phyloP scores from a whole-genome alignment of 2,113 vertebrate genomes.

The Garra rufa region DNA sequence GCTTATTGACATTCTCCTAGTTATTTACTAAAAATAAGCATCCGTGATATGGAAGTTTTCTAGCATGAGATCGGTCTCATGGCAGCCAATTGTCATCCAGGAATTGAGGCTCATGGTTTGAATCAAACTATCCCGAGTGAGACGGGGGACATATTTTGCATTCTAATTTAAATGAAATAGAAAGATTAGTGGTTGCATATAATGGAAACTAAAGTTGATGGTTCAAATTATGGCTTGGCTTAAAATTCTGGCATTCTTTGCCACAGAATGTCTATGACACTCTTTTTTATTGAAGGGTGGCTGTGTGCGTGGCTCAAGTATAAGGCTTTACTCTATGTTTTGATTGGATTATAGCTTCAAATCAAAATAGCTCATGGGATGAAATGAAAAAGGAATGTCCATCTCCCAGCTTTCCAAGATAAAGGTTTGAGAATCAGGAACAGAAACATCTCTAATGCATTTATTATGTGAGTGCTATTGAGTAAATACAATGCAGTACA shows the following conservation, averaged over 20 bases:
- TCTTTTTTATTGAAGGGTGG: slow-evolving; percentile 26
- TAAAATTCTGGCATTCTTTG: slow-evolving; percentile 56
- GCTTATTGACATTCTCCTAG: slow-evolving; percentile 12
- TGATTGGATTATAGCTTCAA: slow-evolving; percentile 2
- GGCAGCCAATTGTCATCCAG: slow-evolving; percentile 45
- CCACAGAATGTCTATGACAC: slow-evolving; percentile 45
- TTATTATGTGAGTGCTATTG: not conserved
- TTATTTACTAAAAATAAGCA: slow-evolving; percentile 29
- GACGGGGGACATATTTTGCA: slow-evolving; percentile 51
- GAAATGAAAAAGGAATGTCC: not conserved
- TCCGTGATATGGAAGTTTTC: not conserved
- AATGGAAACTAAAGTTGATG: slow-evolving; percentile 60
- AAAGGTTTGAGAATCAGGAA: not conserved
- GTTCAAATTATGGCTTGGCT: slow-evolving; percentile 71
- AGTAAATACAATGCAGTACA: not conserved
- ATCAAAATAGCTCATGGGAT: not conserved
- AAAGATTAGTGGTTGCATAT: slow-evolving; percentile 65
- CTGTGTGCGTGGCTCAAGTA: not conserved
- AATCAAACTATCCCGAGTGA: slow-evolving; percentile 53
- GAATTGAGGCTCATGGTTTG: slow-evolving; percentile 39
- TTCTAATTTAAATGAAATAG: slow-evolving; percentile 63
- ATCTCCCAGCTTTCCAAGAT: slow-evolving; percentile 4
- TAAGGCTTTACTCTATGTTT: not conserved
- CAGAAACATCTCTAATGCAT: not conserved
- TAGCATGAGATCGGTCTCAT: not conserved